Percentiles rank a stretch among this genome's conserved stretches.
These are phyloP conservation scores for Melitaea cinxia DNA, from an alignment of 1,140 invertebrate species.

Conservation along the genomic window DNA sequence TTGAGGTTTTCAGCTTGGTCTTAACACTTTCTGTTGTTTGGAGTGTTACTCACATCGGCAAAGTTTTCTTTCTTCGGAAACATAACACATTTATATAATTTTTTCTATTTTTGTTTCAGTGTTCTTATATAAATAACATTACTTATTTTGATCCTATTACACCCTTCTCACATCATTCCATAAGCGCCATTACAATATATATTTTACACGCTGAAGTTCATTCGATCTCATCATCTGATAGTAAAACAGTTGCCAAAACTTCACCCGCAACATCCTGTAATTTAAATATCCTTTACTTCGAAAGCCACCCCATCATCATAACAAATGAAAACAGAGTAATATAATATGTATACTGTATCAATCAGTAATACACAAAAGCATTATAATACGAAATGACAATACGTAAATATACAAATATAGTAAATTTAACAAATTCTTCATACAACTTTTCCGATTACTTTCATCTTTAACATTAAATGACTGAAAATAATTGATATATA, in stretches of 20 bases:
- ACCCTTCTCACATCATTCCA: neutral
- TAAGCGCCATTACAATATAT: neutral
- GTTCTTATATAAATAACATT: neutral
- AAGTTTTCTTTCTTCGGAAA: too few species aligned
- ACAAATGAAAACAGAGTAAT: conserved; percentile 12
- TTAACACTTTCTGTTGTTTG: too few species aligned
- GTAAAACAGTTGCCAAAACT: conserved; percentile 72
- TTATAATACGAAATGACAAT: neutral
- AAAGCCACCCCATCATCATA: conserved; percentile 32
- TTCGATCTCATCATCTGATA: conserved; percentile 57
- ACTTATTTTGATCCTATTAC: neutral
- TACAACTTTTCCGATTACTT: too few species aligned
- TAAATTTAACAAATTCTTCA: too few species aligned
- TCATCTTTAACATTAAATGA: too few species aligned
- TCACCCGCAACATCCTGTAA: conserved; percentile 48
- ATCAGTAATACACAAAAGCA: neutral
- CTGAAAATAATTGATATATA: too few species aligned
- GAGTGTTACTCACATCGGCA: too few species aligned
- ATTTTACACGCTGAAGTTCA: conserved; percentile 17
- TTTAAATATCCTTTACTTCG: conserved; percentile 67
- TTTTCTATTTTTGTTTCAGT: too few species aligned
- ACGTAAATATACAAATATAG: too few species aligned
- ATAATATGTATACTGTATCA: conserved; percentile 11
- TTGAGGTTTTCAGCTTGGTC: too few species aligned
- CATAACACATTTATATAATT: too few species aligned